These are phyloP conservation scores for Piscicola geometra DNA, from an alignment of 2,888 invertebrate genomes.

Conservation along the genomic window DNA sequence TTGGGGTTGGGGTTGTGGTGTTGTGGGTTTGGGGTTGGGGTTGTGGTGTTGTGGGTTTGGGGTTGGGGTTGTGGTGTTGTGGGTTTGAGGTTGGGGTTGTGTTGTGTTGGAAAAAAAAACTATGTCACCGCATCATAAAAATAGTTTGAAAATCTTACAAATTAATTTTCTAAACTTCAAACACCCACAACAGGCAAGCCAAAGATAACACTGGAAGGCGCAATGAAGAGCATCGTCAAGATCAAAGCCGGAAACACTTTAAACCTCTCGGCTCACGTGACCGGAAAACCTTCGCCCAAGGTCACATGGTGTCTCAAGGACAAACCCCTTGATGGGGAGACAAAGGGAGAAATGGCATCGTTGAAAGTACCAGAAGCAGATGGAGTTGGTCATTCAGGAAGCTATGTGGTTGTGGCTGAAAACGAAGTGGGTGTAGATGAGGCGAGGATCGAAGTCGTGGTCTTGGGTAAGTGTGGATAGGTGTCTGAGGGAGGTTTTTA, in stretches of 20 bases:
- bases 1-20: no score
- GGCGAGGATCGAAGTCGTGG: slow-evolving; percentile 39
- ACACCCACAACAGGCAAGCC: slow-evolving; percentile 36
- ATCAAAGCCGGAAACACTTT: slow-evolving; percentile 41
- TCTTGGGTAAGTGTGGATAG: slow-evolving; percentile 41
- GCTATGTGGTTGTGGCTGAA: slow-evolving; percentile 43
- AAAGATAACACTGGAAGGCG: slow-evolving; percentile 39
- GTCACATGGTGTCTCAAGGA: slow-evolving; percentile 48
- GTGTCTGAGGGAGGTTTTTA: no score
- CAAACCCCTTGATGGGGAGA: slow-evolving; percentile 12
- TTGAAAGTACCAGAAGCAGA: slow-evolving; percentile 36
- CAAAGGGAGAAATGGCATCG: slow-evolving; percentile 26
- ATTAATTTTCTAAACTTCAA: no score
- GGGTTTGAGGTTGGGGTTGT: no score
- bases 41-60: no score
- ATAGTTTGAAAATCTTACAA: no score
- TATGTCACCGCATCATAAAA: no score
- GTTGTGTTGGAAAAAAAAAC: no score
- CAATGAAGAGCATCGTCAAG: slow-evolving; percentile 36
- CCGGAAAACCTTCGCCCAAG: slow-evolving; percentile 50
- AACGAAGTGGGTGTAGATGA: slow-evolving; percentile 65
- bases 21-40: no score
- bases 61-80: no score
- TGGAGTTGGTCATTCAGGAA: slow-evolving; percentile 38
- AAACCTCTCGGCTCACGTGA: slow-evolving; percentile 39